Evolutionary conservation across 2,113 vertebrate genomes (phyloP).

Genomic region (Austrofundulus limnaeus): DNA sequence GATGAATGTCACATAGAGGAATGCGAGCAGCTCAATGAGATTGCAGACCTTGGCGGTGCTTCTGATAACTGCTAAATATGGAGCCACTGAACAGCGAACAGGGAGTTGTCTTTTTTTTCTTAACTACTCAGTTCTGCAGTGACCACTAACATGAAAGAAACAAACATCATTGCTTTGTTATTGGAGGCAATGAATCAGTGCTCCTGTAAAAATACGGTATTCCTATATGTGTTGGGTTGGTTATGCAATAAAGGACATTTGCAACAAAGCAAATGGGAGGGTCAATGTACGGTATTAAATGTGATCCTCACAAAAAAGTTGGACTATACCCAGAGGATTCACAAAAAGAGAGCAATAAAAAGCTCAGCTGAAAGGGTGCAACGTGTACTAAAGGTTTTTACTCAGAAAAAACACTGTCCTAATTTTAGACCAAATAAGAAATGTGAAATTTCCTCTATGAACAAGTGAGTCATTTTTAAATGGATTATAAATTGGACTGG

Average conservation of each 20-base stretch:
- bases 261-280: neutral
- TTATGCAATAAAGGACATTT: neutral
- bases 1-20: slow-evolving; percentile 52
- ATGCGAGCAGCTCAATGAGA: slow-evolving; percentile 21
- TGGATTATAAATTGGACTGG: too few relatives aligned
- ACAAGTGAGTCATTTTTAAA: too few relatives aligned
- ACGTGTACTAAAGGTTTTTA: too few relatives aligned
- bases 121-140: neutral
- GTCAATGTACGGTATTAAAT: too few relatives aligned
- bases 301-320: too few relatives aligned
- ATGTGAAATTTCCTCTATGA: too few relatives aligned
- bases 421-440: too few relatives aligned
- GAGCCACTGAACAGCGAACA: slow-evolving; percentile 19
- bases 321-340: too few relatives aligned
- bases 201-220: too few relatives aligned
- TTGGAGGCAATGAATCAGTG: neutral
- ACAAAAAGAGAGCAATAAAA: too few relatives aligned
- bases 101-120: slow-evolving; percentile 3
- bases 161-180: slow-evolving; percentile 22
- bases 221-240: neutral
- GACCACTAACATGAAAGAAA: slow-evolving; percentile 12
- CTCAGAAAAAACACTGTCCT: too few relatives aligned
- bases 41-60: slow-evolving; percentile 38
- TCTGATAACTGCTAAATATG: slow-evolving; percentile 32
- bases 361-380: too few relatives aligned